These are phyloP conservation scores for human (Homo sapiens) DNA, from an alignment of 2,113 vertebrate genomes.

Conservation along the genomic window DNA sequence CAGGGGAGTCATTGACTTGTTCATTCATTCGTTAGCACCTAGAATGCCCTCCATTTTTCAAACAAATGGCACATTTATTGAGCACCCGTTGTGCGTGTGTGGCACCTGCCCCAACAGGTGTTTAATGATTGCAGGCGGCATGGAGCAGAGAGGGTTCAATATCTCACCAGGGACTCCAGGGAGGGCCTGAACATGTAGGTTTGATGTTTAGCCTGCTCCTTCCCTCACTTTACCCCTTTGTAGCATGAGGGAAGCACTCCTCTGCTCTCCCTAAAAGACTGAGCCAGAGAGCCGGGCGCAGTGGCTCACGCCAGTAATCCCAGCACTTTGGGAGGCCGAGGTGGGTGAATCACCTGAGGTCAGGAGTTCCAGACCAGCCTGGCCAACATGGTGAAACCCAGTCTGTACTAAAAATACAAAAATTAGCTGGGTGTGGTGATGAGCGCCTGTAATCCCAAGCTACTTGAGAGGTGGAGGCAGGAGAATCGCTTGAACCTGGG, in stretches of 20 bases:
- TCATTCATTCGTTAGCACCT: not conserved
- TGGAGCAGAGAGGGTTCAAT: not conserved
- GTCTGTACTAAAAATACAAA: too few relatives aligned
- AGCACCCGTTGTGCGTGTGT: not conserved
- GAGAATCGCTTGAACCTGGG: too few relatives aligned
- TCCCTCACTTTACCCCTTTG: not conserved
- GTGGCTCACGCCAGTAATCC: too few relatives aligned
- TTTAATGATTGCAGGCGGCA: not conserved
- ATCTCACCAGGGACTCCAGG: not conserved
- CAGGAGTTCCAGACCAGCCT: too few relatives aligned
- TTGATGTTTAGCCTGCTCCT: not conserved
- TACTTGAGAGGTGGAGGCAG: too few relatives aligned
- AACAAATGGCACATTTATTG: slow-evolving; percentile 52
- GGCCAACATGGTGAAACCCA: too few relatives aligned
- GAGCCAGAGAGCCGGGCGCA: too few relatives aligned
- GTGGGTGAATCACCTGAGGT: too few relatives aligned
- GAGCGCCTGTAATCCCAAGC: too few relatives aligned
- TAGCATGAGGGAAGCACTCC: too few relatives aligned
- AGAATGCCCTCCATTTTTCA: slow-evolving; percentile 32
- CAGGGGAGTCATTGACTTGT: not conserved
- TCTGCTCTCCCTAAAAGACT: not conserved
- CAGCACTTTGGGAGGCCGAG: too few relatives aligned
- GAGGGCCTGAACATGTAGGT: not conserved
- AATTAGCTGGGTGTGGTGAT: too few relatives aligned
- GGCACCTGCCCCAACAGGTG: not conserved